Evolutionary conservation across 2,888 invertebrate genomes (phyloP), one percentile per base, ranked within the genome.

Genomic region (Graphium colonna): DNA sequence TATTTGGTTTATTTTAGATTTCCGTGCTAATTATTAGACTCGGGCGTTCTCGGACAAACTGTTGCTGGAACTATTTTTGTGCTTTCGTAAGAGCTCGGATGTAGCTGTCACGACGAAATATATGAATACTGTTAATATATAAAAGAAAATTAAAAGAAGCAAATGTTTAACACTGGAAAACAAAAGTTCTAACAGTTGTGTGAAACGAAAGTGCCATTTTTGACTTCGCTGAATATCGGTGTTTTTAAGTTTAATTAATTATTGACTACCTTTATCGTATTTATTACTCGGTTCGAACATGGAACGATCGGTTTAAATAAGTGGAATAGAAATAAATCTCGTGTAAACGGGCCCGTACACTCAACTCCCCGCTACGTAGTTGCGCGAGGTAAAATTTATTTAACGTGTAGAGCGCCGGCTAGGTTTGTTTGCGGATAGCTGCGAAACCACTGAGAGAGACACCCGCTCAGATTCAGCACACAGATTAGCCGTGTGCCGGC

Each of bases 271-370:
- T 21, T 21, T 21, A 21, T 21, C 21, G 21, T 5, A 21, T 21
- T 21, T 21, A 21, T 21, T 31, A 31, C 33, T 18, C 42, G 39
- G 18, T 17, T 10, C 28, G 18, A 52, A 42, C 48, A 43, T 12
- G 13, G 51, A 33, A 42, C 42, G 33, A 48, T 48, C 48, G 13
- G 36, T 40, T 47, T 47, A 42, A 49, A 49, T 31, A 43, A 48
- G 28, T 48, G 28, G 18, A 36, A 36, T 36, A 36, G 36, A 12
- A 36, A 36, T 36, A 31, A 31, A 31, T 36, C 67, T 66, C 72
- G 74, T 63, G 64, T 72, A 71, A 74, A 73, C 73, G 74, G 13
- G 1, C 1, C 5, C 36, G n/a, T 36, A 36, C 33, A 33, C 36
- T 36, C 16, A 8, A 48, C 17, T 17, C 16, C 9, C 31, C 10